phyloP scores from a whole-genome alignment of 2,888 invertebrate genomes.

The Ceraclea dissimilis region DNA sequence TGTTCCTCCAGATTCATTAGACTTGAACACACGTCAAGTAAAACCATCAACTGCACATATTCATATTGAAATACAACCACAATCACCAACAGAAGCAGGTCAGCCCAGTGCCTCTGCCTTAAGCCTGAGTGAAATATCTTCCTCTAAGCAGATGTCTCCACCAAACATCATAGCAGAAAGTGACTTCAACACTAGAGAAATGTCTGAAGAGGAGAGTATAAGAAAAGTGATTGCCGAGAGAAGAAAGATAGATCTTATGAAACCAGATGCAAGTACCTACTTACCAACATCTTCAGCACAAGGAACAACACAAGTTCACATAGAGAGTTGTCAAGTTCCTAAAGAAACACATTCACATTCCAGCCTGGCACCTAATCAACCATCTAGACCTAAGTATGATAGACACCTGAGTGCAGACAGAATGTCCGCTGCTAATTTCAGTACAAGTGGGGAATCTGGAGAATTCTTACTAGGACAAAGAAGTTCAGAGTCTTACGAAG shows the following conservation, averaged over 20 bases:
- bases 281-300: slow-evolving; percentile 9
- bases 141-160: slow-evolving; percentile 15
- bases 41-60: slow-evolving; percentile 12
- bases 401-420: slow-evolving; percentile 25
- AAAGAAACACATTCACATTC: slow-evolving; percentile 16
- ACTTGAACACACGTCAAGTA: slow-evolving; percentile 8
- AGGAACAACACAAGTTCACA: slow-evolving; percentile 23
- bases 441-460: slow-evolving; percentile 25
- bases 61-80: slow-evolving; percentile 20
- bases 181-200: slow-evolving; percentile 16
- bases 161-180: slow-evolving; percentile 21
- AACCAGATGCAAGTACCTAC: slow-evolving; percentile 18
- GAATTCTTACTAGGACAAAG: slow-evolving; percentile 24
- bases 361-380: slow-evolving; percentile 7
- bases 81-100: slow-evolving; percentile 16
- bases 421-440: slow-evolving; percentile 26
- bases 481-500: slow-evolving; percentile 25
- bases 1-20: slow-evolving; percentile 2
- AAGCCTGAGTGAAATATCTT: slow-evolving; percentile 16
- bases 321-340: slow-evolving; percentile 24
- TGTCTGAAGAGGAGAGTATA: slow-evolving; percentile 39
- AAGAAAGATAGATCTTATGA: slow-evolving; percentile 47
- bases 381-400: slow-evolving; percentile 17
- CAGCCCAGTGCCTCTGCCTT: slow-evolving; percentile 3
- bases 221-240: slow-evolving; percentile 56